phyloP scores from a whole-genome alignment of 1,140 invertebrate genomes.

The Onthophagus taurus region DNA sequence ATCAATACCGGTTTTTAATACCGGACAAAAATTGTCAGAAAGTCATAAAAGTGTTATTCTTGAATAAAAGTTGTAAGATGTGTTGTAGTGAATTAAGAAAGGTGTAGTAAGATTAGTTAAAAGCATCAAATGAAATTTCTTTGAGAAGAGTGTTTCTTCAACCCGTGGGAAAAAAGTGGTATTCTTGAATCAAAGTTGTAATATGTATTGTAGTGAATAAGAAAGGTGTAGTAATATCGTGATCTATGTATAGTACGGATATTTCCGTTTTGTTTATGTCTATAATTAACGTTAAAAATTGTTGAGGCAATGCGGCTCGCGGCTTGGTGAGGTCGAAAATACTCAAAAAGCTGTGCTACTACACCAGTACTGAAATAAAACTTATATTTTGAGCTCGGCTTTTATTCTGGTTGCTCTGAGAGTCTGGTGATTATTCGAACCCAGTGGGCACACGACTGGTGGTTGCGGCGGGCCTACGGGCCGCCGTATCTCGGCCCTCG shows the following conservation, averaged over 20 bases:
- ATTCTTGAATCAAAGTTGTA: too few relatives aligned
- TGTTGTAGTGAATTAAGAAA: too few relatives aligned
- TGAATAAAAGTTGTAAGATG: too few relatives aligned
- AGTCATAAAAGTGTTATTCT: too few relatives aligned
- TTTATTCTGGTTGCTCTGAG: constrained; percentile 34
- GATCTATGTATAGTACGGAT: constrained; percentile 38
- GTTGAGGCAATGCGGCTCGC: constrained; percentile 36
- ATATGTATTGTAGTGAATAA: too few relatives aligned
- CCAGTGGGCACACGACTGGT: constrained; percentile 23
- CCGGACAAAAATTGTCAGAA: too few relatives aligned
- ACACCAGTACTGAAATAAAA: constrained; percentile 39
- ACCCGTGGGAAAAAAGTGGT: too few relatives aligned
- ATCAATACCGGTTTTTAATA: too few relatives aligned
- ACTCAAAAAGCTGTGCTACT: constrained; percentile 39
- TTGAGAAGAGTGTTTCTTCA: too few relatives aligned
- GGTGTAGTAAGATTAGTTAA: too few relatives aligned
- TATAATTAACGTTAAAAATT: constrained; percentile 40
- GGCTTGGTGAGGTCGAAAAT: constrained; percentile 38
- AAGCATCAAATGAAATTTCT: too few relatives aligned
- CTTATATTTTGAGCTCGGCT: constrained; percentile 38
- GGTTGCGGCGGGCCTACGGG: constrained; percentile 15
- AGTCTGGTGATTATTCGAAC: constrained; percentile 34
- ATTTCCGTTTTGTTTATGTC: constrained; percentile 39
- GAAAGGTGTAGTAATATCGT: too few relatives aligned
- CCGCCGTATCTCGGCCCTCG: constrained; percentile 2